Evolutionary conservation across 2,888 invertebrate genomes (phyloP).

Genomic region (Nephrotoma flavescens): DNA sequence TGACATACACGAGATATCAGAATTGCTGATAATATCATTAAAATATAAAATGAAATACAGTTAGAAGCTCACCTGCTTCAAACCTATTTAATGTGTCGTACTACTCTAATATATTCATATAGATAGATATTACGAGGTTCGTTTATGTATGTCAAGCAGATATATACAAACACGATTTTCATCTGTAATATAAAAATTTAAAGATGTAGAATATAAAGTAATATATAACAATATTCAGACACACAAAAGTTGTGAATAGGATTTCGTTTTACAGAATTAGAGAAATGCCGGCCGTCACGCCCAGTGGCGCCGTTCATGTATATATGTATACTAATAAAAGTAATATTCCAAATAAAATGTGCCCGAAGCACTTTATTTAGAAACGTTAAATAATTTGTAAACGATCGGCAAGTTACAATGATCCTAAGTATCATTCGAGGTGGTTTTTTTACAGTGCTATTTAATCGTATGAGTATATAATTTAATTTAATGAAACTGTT

Average conservation of each 20-base stretch:
- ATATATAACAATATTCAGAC: background rate
- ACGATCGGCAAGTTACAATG: background rate
- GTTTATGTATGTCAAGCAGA: too few relatives aligned
- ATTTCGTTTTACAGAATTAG: background rate
- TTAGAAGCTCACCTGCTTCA: background rate
- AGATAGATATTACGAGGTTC: too few relatives aligned
- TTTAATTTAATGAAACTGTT: background rate
- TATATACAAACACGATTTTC: background rate
- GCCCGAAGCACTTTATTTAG: background rate
- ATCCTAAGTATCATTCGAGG: background rate
- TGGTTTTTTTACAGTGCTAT: background rate
- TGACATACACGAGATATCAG: background rate
- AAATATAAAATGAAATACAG: background rate
- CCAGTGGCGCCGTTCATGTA: conserved; percentile 1
- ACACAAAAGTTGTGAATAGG: background rate
- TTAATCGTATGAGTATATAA: background rate
- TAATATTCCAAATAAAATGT: background rate
- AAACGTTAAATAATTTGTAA: background rate
- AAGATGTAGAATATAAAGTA: background rate
- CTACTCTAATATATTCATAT: background rate
- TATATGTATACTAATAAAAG: background rate
- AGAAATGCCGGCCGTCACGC: conserved; percentile 3
- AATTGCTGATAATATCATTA: background rate
- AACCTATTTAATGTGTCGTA: background rate
- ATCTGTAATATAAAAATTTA: background rate